Evolutionary conservation across 1,140 invertebrate genomes (phyloP).

Genomic region (Palaemon carinicauda): DNA sequence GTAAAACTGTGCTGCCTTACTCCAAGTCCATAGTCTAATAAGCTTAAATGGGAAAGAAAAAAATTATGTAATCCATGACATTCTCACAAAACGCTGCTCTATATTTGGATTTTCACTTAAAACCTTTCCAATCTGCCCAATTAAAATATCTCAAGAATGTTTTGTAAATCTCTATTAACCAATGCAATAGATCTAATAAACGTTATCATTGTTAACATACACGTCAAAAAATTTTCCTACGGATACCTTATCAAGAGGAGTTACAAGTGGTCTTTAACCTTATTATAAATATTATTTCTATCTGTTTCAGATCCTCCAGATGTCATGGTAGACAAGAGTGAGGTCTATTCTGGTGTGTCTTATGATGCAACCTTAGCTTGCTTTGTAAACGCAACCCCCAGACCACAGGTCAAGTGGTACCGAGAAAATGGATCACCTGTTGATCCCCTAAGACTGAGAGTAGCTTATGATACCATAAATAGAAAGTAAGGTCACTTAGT

Average conservation of each 20-base stretch:
- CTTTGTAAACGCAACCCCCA: conserved; percentile 23
- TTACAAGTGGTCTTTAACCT: too few relatives aligned
- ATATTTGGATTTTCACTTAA: too few relatives aligned
- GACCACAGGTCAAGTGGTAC: conserved; percentile 26
- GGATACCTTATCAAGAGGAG: too few relatives aligned
- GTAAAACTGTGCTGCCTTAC: background rate
- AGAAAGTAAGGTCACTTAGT: background rate
- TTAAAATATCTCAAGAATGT: too few relatives aligned
- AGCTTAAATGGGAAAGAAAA: background rate
- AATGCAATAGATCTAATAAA: too few relatives aligned
- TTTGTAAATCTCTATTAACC: too few relatives aligned
- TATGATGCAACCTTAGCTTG: conserved; percentile 21
- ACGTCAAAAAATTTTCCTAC: too few relatives aligned
- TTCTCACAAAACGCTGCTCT: too few relatives aligned
- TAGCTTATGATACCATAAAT: background rate
- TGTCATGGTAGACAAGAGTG: background rate
- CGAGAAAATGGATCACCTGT: conserved; percentile 5
- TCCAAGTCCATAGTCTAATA: too few relatives aligned
- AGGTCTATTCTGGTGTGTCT: conserved; percentile 14
- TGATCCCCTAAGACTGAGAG: conserved; percentile 16
- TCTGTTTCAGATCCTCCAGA: conserved; percentile 7
- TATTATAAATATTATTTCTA: too few relatives aligned
- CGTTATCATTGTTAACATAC: too few relatives aligned
- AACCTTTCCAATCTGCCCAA: too few relatives aligned
- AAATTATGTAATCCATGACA: background rate